phyloP scores from a whole-genome alignment of 2,113 vertebrate genomes.

The Hemiscyllium ocellatum region DNA sequence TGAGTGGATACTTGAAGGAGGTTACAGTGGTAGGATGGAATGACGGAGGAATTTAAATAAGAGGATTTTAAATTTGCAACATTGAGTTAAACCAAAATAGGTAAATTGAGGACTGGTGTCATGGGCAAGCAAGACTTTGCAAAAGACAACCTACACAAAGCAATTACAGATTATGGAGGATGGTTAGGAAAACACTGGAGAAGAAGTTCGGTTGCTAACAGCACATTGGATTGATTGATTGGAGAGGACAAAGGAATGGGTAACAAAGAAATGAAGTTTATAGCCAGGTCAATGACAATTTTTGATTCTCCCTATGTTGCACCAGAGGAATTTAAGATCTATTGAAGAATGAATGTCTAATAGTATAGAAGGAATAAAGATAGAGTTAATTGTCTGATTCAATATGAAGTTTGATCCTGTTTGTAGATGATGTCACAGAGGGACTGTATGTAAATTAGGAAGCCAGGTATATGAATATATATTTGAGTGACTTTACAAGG shows the following conservation, averaged over 20 bases:
- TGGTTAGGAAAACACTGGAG: neutral
- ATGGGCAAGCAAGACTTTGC: neutral
- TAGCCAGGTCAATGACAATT: neutral
- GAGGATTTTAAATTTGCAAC: neutral
- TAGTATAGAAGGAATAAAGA: neutral
- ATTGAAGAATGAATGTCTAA: neutral
- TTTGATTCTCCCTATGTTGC: neutral
- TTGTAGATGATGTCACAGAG: neutral
- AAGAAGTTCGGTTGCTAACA: neutral
- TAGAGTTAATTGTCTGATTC: no score
- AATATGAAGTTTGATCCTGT: neutral
- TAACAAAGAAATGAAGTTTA: neutral
- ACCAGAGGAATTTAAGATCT: neutral
- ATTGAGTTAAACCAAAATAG: neutral
- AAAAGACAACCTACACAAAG: neutral
- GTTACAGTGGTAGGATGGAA: neutral
- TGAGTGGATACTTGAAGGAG: neutral
- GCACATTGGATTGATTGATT: neutral
- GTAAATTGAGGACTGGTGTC: neutral
- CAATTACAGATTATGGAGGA: neutral
- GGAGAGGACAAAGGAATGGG: neutral
- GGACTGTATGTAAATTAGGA: neutral
- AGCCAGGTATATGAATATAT: neutral
- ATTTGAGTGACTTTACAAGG: neutral
- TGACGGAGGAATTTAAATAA: neutral